phyloP scores from a whole-genome alignment of 1,140 invertebrate genomes.

The Zaprionus vittiger region DNA sequence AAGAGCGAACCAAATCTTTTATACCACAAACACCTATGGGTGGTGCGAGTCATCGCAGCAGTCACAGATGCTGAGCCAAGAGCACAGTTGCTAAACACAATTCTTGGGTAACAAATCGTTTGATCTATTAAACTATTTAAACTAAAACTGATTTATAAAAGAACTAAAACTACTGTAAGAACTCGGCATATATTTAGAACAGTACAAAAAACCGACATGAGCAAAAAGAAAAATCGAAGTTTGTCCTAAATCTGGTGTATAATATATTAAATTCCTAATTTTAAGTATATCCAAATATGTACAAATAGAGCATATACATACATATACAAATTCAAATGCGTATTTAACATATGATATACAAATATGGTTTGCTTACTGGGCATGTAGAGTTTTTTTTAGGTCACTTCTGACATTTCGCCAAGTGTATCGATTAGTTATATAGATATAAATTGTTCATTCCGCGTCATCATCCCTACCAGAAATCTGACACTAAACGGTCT shows the following conservation, averaged over 20 bases:
- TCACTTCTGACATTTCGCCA: background rate
- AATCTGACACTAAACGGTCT: background rate
- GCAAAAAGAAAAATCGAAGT: background rate
- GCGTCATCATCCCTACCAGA: background rate
- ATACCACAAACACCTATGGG: slow-evolving; percentile 39
- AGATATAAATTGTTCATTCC: background rate
- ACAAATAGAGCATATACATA: background rate
- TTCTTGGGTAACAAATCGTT: background rate
- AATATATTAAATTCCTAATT: background rate
- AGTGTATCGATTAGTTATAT: background rate
- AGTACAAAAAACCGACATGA: too few relatives aligned
- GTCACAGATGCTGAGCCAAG: background rate
- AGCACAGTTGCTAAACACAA: background rate
- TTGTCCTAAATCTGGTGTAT: background rate
- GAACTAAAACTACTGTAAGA: too few relatives aligned
- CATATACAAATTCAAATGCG: background rate
- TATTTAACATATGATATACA: background rate
- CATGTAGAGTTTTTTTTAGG: background rate
- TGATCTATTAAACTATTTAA: background rate
- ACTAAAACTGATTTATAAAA: too few relatives aligned
- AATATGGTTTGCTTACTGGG: background rate
- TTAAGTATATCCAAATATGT: background rate
- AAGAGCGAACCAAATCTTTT: slow-evolving; percentile 55
- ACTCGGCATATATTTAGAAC: too few relatives aligned
- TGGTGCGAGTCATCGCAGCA: slow-evolving; percentile 17